phyloP scores from a whole-genome alignment of 92 coral and sea anemone genomes.

The Epizoanthus stellaris region DNA sequence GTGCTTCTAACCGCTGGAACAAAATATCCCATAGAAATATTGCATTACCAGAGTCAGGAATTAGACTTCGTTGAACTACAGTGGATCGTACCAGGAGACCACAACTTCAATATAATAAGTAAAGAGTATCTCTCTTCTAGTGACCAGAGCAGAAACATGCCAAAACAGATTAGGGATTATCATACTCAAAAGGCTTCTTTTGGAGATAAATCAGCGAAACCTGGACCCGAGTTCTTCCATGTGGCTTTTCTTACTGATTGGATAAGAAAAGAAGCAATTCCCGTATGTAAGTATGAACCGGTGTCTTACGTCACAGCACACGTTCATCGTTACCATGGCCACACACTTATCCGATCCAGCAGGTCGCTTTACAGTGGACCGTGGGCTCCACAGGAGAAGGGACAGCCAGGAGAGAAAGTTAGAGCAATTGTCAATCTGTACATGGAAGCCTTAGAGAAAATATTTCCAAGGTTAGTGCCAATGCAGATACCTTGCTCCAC shows the following conservation, averaged over 20 bases:
- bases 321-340: conserved; percentile 48
- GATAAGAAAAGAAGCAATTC: conserved; percentile 55
- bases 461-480: conserved; percentile 66
- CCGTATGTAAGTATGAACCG: conserved; percentile 53
- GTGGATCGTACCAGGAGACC: conserved; percentile 78
- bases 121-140: conserved; percentile 49
- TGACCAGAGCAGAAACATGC: background rate
- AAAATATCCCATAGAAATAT: conserved; percentile 65
- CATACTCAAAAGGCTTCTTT: background rate
- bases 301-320: conserved; percentile 33
- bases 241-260: conserved; percentile 74
- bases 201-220: background rate
- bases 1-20: conserved; percentile 53
- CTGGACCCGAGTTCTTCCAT: conserved; percentile 46
- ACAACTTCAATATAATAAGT: conserved; percentile 49
- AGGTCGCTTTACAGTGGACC: conserved; percentile 10
- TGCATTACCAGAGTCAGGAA: conserved; percentile 62
- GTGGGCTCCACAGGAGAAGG: conserved; percentile 18
- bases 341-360: conserved; percentile 34
- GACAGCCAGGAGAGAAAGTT: conserved; percentile 5
- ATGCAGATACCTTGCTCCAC: too few relatives aligned
- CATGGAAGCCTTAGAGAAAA: conserved; percentile 70
- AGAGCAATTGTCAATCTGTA: conserved; percentile 48
- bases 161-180: conserved; percentile 18
- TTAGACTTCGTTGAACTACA: conserved; percentile 65